Evolutionary conservation across 2,113 vertebrate genomes (phyloP).

Genomic region (Ceyx margarethae): DNA sequence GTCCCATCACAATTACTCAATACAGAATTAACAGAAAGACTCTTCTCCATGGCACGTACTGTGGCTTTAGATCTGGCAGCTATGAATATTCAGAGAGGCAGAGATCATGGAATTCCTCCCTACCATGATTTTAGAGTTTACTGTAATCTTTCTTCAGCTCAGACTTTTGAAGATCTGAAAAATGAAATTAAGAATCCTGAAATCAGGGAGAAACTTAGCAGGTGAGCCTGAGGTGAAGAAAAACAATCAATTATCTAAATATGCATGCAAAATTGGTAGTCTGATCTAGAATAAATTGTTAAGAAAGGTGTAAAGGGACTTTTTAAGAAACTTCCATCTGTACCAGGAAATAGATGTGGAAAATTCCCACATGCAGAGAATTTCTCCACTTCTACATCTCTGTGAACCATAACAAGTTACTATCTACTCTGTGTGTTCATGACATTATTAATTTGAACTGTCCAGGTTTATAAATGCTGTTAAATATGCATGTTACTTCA

Average conservation of each 20-base stretch:
- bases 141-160: slow-evolving; percentile 91
- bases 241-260: not conserved
- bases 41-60: slow-evolving; percentile 96
- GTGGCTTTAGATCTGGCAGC: slow-evolving; percentile 96
- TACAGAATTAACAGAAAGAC: slow-evolving; percentile 92
- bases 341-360: not conserved
- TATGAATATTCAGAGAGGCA: slow-evolving; percentile 95
- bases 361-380: not conserved
- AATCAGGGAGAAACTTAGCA: slow-evolving; percentile 90
- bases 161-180: slow-evolving; percentile 89
- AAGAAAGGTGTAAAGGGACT: not conserved
- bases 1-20: slow-evolving; percentile 91
- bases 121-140: slow-evolving; percentile 97
- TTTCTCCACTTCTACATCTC: not conserved
- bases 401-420: not conserved
- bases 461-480: not conserved
- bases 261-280: slow-evolving; percentile 14
- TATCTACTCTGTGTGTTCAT: not conserved
- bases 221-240: slow-evolving; percentile 76
- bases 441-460: not conserved
- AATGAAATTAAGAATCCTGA: slow-evolving; percentile 92
- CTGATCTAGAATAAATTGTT: not conserved
- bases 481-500: not conserved
- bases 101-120: slow-evolving; percentile 94
- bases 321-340: not conserved